These are phyloP conservation scores for Pollenia griseotomentosa DNA, from an alignment of 2,888 invertebrate species.

Conservation along the genomic window DNA sequence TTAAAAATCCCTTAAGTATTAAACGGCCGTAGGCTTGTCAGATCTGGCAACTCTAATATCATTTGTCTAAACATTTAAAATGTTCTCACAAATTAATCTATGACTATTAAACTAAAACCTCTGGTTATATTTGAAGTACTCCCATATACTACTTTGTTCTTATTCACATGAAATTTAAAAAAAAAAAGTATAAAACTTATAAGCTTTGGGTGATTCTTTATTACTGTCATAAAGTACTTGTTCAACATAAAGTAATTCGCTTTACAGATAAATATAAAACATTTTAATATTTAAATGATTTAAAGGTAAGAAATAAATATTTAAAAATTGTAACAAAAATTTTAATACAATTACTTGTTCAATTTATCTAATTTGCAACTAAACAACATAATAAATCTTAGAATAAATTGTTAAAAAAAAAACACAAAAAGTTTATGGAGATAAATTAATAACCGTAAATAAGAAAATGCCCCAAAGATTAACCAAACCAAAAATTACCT, in stretches of 20 bases:
- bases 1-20: too few species aligned
- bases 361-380: constrained; percentile 56
- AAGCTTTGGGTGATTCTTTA: constrained; percentile 41
- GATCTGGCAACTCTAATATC: too few species aligned
- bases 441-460: constrained; percentile 3
- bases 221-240: background rate
- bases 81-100: background rate
- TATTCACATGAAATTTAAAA: too few species aligned
- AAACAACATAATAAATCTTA: constrained; percentile 56
- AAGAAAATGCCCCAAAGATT: background rate
- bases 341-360: constrained; percentile 41
- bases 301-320: constrained; percentile 7
- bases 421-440: constrained; percentile 44
- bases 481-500: background rate
- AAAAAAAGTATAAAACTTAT: too few species aligned
- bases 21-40: too few species aligned
- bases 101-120: background rate
- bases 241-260: background rate
- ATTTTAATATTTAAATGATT: constrained; percentile 48
- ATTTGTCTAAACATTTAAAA: too few species aligned
- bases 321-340: constrained; percentile 8
- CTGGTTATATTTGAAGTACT: background rate
- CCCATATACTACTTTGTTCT: too few species aligned
- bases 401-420: constrained; percentile 30
- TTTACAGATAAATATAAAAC: background rate